These are phyloP conservation scores for Netelia virgata DNA, from an alignment of 2,888 invertebrate species.

Conservation along the genomic window DNA sequence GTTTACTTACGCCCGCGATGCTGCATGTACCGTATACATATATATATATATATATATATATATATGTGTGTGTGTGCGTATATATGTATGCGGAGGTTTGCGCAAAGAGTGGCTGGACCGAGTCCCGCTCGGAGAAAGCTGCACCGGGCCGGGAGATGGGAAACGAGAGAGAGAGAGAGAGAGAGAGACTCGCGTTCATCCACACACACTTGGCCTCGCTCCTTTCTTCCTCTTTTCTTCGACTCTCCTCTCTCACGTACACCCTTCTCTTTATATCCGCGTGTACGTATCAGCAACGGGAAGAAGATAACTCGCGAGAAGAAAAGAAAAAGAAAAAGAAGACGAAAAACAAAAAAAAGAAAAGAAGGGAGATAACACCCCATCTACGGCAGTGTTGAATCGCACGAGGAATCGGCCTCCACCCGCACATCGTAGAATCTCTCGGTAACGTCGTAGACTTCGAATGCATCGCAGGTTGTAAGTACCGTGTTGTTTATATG, in stretches of 20 bases:
- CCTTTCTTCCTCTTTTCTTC: constrained; percentile 45
- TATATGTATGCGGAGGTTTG: constrained; percentile 3
- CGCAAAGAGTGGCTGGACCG: constrained; percentile 30
- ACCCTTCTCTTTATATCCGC: constrained; percentile 13
- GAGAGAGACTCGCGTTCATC: constrained; percentile 24
- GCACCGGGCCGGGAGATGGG: constrained; percentile 35
- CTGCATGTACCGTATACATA: neutral
- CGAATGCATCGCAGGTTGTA: neutral
- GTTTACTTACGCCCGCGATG: constrained; percentile 55
- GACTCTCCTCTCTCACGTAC: constrained; percentile 13
- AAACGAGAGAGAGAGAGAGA: constrained; percentile 49
- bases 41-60: neutral
- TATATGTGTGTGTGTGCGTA: neutral
- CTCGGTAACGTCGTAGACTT: neutral
- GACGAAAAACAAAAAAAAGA: neutral
- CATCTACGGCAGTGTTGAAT: constrained; percentile 38
- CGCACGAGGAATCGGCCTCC: constrained; percentile 57
- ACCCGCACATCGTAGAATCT: constrained; percentile 59
- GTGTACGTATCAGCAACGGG: constrained; percentile 51
- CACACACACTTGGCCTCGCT: constrained; percentile 1
- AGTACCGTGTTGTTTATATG: neutral
- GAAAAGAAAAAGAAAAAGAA: neutral
- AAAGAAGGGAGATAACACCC: constrained; percentile 28
- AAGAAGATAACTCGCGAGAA: constrained; percentile 59
- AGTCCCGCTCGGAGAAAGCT: constrained; percentile 62